Conservation (phyloP, 2,888 invertebrate species). For the Phyto melanocephala region DNA sequence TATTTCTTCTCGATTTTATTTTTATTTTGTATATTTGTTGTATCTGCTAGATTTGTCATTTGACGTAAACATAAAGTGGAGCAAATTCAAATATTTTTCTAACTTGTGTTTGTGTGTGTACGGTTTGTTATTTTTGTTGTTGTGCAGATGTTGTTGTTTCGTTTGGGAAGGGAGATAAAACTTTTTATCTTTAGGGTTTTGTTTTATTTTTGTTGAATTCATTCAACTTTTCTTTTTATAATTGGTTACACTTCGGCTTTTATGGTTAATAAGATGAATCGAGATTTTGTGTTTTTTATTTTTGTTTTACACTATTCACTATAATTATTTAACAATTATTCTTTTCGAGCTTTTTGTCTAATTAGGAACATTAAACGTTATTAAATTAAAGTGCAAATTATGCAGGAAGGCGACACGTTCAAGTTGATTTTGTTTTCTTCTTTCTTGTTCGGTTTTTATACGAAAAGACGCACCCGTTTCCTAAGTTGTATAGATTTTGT, state of each 20-base stretch:
- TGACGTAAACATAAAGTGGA: slow-evolving; percentile 52
- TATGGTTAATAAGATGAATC: slow-evolving; percentile 24
- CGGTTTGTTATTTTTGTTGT: slow-evolving; percentile 12
- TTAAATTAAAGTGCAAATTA: slow-evolving; percentile 55
- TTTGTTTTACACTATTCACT: slow-evolving; percentile 18
- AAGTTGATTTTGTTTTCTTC: slow-evolving; percentile 30
- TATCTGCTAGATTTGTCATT: slow-evolving; percentile 49
- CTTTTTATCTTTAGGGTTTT: slow-evolving; percentile 30
- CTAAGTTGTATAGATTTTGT: slow-evolving; percentile 49
- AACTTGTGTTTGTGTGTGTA: slow-evolving; percentile 14
- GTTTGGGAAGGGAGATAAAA: slow-evolving; percentile 12
- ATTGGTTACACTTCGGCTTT: slow-evolving; percentile 54
- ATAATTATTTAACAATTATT: slow-evolving; percentile 2
- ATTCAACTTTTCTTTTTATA: slow-evolving; percentile 39
- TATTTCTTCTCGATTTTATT: slow-evolving; percentile 49
- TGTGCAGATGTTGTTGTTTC: slow-evolving; percentile 47
- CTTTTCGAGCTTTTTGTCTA: slow-evolving; percentile 43
- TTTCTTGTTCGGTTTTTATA: slow-evolving; percentile 19
- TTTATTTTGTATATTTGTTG: slow-evolving; percentile 9
- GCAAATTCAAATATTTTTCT: slow-evolving; percentile 33
- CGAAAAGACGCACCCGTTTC: slow-evolving; percentile 67
- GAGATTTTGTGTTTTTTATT: no score
- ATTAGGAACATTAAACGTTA: slow-evolving; percentile 66
- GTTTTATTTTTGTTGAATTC: slow-evolving; percentile 36
- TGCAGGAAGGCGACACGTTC: slow-evolving; percentile 46